Evolutionary conservation across 2,888 invertebrate genomes (phyloP), one percentile per base, ranked within the genome.

Genomic region (Schizotus pectinicornis): DNA sequence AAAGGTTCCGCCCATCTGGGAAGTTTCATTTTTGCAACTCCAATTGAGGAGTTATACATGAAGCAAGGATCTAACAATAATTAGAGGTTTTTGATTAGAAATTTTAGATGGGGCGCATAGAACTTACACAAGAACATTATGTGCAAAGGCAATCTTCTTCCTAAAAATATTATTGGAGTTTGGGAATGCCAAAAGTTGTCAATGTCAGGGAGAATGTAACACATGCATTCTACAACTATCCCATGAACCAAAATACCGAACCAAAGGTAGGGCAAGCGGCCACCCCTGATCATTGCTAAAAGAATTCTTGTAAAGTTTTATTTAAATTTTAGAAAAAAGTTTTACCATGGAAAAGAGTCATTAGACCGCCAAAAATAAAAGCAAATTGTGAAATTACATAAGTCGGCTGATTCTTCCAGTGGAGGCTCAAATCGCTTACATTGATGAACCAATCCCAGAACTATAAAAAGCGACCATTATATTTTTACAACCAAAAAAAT

Each of bases 101-200:
- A 9, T 8, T 8, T 3, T 7, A 8, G 41, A 41, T n/a, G n/a
- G n/a, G n/a, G 7, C 2, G 3, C 9, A 43, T 36, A 38, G 42
- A 13, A 83, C 86, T 85, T 82, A 91, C 91, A 92, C 30, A 91
- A 72, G 5, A 89, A 73, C 14, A 89, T 79, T 46, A 92, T 89
- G 70, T 92, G 90, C 0, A 92, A 75, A 0, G 92, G 92, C 48
- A 90, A 78, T 39, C 92, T 81, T 32, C 85, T 80, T 5, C 91
- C 91, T 12, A 91, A 77, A 56, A 92, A 82, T 62, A 90, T 88
- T 30, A 92, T 75, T 0, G 89, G 87, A 1, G 88, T 85, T 79
- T 89, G 90, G 0, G 91, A 89, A 74, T 92, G 92, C 92, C 92
- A 93, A 77, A 91, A 92, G 75, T 90, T 92, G 78, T 92, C 90